Conservation (phyloP, 1,140 invertebrate genomes). For the Nylanderia fulva region DNA sequence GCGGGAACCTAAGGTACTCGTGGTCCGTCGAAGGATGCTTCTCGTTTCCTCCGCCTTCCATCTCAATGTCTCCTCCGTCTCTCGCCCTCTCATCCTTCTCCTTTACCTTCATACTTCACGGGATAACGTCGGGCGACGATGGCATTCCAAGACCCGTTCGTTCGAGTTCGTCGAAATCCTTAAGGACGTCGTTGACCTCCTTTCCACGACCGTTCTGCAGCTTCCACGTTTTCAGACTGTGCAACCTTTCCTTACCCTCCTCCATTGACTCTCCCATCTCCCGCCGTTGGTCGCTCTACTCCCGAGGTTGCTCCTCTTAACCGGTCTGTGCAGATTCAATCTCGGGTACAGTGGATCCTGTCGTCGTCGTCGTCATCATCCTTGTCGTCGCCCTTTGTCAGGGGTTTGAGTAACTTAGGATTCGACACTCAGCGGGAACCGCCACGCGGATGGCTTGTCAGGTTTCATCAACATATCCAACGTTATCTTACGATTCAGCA, state of each 20-base stretch:
- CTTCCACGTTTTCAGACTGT: slow-evolving; percentile 67
- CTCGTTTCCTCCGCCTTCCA: slow-evolving; percentile 32
- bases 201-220: slow-evolving; percentile 70
- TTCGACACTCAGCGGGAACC: slow-evolving; percentile 42
- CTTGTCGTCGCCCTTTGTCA: slow-evolving; percentile 17
- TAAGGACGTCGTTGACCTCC: slow-evolving; percentile 83
- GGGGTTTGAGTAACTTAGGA: slow-evolving; percentile 32
- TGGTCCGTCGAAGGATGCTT: slow-evolving; percentile 66
- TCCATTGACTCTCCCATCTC: slow-evolving; percentile 12
- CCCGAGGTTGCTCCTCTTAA: slow-evolving; percentile 69
- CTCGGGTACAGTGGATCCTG: slow-evolving; percentile 70
- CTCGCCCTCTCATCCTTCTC: slow-evolving; percentile 24
- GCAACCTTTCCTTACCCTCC: neutral
- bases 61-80: slow-evolving; percentile 61
- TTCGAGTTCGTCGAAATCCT: slow-evolving; percentile 81
- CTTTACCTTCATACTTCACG: slow-evolving; percentile 65
- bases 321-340: slow-evolving; percentile 79
- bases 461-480: slow-evolving; percentile 62
- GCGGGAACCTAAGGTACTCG: slow-evolving; percentile 72
- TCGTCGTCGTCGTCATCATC: slow-evolving; percentile 65
- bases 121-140: slow-evolving; percentile 78
- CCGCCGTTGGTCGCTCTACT: slow-evolving; percentile 31
- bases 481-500: slow-evolving; percentile 57
- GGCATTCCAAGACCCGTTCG: slow-evolving; percentile 76
- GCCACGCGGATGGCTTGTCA: slow-evolving; percentile 42